A percentile compares a stretch with the other conserved stretches of the same genome.
phyloP scores from a whole-genome alignment of 2,888 invertebrate species.

The Amorpha juglandis region DNA sequence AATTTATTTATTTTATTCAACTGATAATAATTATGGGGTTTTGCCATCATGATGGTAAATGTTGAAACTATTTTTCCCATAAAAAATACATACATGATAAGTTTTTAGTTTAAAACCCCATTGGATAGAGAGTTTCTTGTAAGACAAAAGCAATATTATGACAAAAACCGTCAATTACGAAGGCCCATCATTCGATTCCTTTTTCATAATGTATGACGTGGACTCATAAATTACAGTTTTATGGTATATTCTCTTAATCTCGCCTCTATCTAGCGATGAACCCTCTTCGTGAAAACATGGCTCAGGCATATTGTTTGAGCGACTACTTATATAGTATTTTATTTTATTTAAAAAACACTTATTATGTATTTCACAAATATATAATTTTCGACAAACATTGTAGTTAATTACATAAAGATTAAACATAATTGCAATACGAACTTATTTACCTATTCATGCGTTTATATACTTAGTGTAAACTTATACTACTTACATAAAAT shows the following conservation, averaged over 20 bases:
- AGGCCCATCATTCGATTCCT: too few relatives aligned
- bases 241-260: too few relatives aligned
- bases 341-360: not conserved
- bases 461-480: not conserved
- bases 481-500: constrained; percentile 15
- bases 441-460: constrained; percentile 1
- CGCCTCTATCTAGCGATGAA: too few relatives aligned
- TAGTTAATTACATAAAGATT: not conserved
- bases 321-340: not conserved
- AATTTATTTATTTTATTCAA: not conserved
- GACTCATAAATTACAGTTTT: too few relatives aligned
- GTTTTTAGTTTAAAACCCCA: not conserved
- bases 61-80: not conserved
- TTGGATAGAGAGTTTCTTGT: too few relatives aligned
- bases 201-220: too few relatives aligned
- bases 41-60: not conserved
- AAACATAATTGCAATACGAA: not conserved
- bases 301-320: not conserved
- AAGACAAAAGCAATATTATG: too few relatives aligned
- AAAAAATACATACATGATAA: not conserved
- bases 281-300: too few relatives aligned
- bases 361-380: constrained; percentile 7
- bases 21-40: not conserved
- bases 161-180: too few relatives aligned
- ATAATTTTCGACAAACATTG: not conserved